Evolutionary conservation across 2,113 vertebrate genomes (phyloP).

Genomic region (Serinus canaria): DNA sequence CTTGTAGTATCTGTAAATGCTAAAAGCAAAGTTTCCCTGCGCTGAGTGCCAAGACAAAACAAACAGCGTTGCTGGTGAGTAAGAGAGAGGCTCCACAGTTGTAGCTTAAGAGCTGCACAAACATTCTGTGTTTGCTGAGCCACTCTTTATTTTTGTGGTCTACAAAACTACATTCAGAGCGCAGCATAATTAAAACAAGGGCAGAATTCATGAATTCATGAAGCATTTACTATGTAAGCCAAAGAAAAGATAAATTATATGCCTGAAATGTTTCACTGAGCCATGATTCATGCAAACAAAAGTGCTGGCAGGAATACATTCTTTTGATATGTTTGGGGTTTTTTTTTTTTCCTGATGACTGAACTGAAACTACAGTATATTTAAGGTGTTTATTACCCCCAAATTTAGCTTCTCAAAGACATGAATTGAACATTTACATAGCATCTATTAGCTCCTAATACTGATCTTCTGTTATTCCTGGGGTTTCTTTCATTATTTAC

Average conservation of each 20-base stretch:
- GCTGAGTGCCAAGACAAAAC: conserved; percentile 62
- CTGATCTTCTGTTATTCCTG: neutral
- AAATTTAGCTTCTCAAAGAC: neutral
- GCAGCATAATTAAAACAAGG: conserved; percentile 80
- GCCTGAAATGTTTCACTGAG: conserved; percentile 74
- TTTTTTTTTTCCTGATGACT: neutral
- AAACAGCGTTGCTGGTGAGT: conserved; percentile 55
- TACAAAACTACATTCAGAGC: conserved; percentile 81
- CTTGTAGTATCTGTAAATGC: conserved; percentile 22
- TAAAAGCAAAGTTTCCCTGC: conserved; percentile 34
- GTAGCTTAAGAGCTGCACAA: conserved; percentile 68
- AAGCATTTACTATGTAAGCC: conserved; percentile 74
- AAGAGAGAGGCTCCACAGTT: conserved; percentile 60
- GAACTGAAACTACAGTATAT: conserved; percentile 48
- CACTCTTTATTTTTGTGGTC: conserved; percentile 77
- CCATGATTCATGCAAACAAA: conserved; percentile 68
- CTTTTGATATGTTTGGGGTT: conserved; percentile 10
- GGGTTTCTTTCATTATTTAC: neutral
- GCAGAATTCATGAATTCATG: conserved; percentile 77
- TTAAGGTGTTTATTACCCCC: conserved; percentile 46
- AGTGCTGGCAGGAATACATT: conserved; percentile 52
- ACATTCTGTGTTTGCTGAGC: conserved; percentile 77
- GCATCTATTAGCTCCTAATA: neutral
- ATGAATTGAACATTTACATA: conserved; percentile 9
- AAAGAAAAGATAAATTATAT: conserved; percentile 81